Base-by-base conservation (phyloP, 2,888 invertebrate genomes). In the Mongoloraphidia duomilia region DNA sequence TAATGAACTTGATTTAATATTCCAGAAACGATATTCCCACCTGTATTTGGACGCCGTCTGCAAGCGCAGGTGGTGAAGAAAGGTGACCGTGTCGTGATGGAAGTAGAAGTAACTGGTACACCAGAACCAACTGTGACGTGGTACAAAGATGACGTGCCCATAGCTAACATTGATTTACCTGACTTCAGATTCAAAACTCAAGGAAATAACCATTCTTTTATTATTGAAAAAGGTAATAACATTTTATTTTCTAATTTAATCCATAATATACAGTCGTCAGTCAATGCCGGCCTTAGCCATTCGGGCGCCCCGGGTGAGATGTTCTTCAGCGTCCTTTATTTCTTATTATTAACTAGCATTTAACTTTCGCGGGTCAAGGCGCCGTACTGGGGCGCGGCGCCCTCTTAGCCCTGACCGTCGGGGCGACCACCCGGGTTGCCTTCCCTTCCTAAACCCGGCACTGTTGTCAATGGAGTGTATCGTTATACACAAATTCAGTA, bases 11-110 rank as follows among this genome's bases (percentile, higher is more conserved):
- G 39, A 45, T 26, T 41, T 42, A n/a, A 26, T 6, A 51, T 61
- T 61, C 41, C 65, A 87, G 87, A 86, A 68, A 82, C 81, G 34
- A 77, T 84, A 55, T 83, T 85, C 60, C 86, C 87, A 36, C 88
- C 89, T 38, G 83, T 84, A 44, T 85, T 89, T 64, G 82, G 84
- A 3, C 77, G 83, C 57, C 75, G 86, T 47, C 73, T 88, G 44
- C 84, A 84, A 68, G 82, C 84, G 5, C 81, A 82, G 64, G 80
- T 82, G 9, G 78, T 80, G 8, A 81, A 81, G 57, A 77, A 78
- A 56, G 81, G 80, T 9, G 82, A 84, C 58, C 73, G 84, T 50
- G 73, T 83, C 8, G 73, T 75, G 12, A 79, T 86, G 78, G 84
- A 84, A 64, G 79, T 84, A 6, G 84, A 85, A 65, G 80, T 87